phyloP scores from a whole-genome alignment of 2,797 vertebrate genomes.

The Tokudaia muenninki region DNA sequence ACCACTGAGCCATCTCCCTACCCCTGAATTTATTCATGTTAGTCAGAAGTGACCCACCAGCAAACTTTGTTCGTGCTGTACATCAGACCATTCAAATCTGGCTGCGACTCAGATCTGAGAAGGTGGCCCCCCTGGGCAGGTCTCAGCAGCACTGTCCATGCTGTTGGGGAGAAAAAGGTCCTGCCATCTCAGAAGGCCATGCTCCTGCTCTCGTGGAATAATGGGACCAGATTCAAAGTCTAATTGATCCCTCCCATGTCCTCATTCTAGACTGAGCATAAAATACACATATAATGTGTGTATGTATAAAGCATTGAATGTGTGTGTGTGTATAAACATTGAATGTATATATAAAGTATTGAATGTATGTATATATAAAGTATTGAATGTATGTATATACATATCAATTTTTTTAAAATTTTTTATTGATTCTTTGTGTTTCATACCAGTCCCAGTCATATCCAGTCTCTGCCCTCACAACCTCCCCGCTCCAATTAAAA shows the following conservation, averaged over 20 bases:
- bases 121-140: rapidly evolving
- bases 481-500: neutral
- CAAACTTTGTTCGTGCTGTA: rapidly evolving
- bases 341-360: no score
- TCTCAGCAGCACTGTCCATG: rapidly evolving
- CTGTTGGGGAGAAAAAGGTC: no score
- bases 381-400: no score
- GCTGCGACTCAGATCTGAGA: neutral
- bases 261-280: neutral
- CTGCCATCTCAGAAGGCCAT: neutral
- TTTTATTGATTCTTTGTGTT: neutral
- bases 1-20: neutral
- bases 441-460: neutral
- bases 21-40: neutral
- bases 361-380: no score
- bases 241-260: neutral
- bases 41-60: neutral
- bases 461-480: neutral
- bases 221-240: neutral
- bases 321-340: no score
- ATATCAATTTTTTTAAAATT: no score
- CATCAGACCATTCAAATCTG: neutral
- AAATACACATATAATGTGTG: no score
- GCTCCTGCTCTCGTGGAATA: neutral
- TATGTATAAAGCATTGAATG: no score